Conservation (phyloP, 2,113 vertebrate genomes). For the Empidonax alnorum region DNA sequence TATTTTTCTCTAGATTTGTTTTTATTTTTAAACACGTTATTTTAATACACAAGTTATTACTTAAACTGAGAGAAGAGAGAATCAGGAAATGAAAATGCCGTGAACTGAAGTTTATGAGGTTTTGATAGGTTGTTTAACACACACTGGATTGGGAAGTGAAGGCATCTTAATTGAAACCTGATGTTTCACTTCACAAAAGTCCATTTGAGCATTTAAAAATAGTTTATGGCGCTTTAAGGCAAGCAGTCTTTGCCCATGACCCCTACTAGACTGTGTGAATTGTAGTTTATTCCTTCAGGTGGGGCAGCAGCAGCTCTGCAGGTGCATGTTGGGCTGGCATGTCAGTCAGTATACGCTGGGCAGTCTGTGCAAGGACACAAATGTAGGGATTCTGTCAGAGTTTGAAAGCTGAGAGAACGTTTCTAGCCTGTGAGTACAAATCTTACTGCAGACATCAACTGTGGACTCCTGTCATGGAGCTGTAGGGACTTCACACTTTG, state of each 20-base stretch:
- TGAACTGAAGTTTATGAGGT: slow-evolving; percentile 61
- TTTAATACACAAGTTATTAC: slow-evolving; percentile 35
- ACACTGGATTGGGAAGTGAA: slow-evolving; percentile 63
- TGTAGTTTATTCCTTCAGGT: neutral
- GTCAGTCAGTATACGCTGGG: neutral
- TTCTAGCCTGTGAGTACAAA: neutral
- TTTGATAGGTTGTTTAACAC: slow-evolving; percentile 70
- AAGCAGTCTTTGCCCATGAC: slow-evolving; percentile 31
- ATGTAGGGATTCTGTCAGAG: neutral
- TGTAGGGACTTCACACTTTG: neutral
- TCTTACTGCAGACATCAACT: neutral
- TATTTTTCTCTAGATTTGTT: slow-evolving; percentile 19
- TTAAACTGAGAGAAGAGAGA: slow-evolving; percentile 24
- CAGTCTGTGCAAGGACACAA: neutral
- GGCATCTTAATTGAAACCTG: slow-evolving; percentile 71
- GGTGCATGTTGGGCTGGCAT: neutral
- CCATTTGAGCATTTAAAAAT: slow-evolving; percentile 20
- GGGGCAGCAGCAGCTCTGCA: neutral
- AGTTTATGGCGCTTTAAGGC: slow-evolving; percentile 52
- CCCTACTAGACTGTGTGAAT: neutral
- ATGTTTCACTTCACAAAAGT: slow-evolving; percentile 51
- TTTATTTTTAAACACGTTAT: slow-evolving; percentile 30
- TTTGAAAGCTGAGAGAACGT: neutral
- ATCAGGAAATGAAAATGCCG: slow-evolving; percentile 60
- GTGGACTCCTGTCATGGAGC: neutral